A percentile compares a stretch with the other conserved stretches of the same genome.
These are phyloP conservation scores for Drosophila lowei DNA, from an alignment of 1,140 invertebrate species.

Conservation along the genomic window DNA sequence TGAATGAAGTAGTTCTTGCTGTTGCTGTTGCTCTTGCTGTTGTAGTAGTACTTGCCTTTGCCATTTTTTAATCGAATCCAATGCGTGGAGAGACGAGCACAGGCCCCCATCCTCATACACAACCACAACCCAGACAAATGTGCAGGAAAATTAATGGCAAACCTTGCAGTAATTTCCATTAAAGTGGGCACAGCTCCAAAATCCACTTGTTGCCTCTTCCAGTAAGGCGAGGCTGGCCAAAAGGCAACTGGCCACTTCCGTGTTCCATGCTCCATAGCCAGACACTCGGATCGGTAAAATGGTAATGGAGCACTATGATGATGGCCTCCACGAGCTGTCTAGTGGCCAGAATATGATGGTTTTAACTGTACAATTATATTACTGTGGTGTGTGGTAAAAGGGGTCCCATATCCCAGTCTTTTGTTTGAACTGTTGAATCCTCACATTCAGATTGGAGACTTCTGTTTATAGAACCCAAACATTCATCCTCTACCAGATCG, in stretches of 20 bases:
- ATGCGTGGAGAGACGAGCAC: conserved; percentile 40
- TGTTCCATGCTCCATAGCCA: conserved; percentile 36
- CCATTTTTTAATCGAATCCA: conserved; percentile 71
- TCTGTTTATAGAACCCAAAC: too few relatives aligned
- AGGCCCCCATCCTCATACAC: background rate
- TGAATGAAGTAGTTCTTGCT: conserved; percentile 76
- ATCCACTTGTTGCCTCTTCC: conserved; percentile 65
- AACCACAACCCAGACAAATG: conserved; percentile 25
- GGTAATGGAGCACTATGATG: conserved; percentile 46
- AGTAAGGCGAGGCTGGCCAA: conserved; percentile 31
- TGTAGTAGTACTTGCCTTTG: conserved; percentile 38
- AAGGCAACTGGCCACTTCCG: conserved; percentile 44
- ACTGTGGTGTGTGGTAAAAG: too few relatives aligned
- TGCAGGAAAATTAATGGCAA: conserved; percentile 46
- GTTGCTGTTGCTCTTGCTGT: conserved; percentile 10
- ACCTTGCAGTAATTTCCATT: conserved; percentile 67
- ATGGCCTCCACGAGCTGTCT: conserved; percentile 39
- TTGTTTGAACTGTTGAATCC: too few relatives aligned
- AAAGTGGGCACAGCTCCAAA: conserved; percentile 65
- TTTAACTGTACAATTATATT: conserved; percentile 3
- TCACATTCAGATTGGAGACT: too few relatives aligned
- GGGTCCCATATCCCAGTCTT: too few relatives aligned
- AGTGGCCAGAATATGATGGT: conserved; percentile 38
- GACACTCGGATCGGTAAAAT: conserved; percentile 26
- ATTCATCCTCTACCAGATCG: conserved; percentile 1